A percentile compares a stretch with the other conserved stretches of the same genome.
Evolutionary conservation across 2,113 vertebrate species (phyloP).

Genomic region (Columbina picui): DNA sequence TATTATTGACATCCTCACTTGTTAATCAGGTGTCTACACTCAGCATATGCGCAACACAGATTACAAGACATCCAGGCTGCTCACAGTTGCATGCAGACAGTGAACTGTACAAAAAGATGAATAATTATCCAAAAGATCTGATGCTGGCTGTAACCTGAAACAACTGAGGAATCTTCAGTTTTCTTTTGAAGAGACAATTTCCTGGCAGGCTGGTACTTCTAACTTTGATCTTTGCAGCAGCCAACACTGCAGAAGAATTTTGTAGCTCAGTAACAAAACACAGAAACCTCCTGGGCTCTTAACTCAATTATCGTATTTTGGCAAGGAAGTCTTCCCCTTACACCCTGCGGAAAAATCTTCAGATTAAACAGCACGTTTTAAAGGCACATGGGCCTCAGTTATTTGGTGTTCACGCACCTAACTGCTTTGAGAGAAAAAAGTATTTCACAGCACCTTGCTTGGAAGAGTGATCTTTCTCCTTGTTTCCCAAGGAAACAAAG

Average conservation of each 20-base stretch:
- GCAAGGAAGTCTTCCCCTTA: slow-evolving; percentile 18
- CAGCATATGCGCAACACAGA: background rate
- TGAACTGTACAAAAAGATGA: background rate
- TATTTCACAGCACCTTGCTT: background rate
- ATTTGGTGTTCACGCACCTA: background rate
- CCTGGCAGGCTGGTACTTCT: slow-evolving; percentile 4
- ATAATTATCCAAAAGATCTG: background rate
- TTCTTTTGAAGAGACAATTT: slow-evolving; percentile 32
- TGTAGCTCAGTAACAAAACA: slow-evolving; percentile 48
- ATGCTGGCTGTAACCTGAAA: slow-evolving; percentile 24
- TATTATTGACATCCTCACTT: background rate
- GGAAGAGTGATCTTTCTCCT: background rate
- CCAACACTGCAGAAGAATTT: slow-evolving; percentile 21
- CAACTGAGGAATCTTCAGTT: background rate
- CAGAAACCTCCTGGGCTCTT: slow-evolving; percentile 30
- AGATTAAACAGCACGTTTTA: slow-evolving; percentile 23
- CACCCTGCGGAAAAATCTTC: slow-evolving; percentile 22
- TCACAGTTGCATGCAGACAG: background rate
- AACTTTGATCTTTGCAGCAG: slow-evolving; percentile 35
- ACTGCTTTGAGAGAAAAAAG: background rate
- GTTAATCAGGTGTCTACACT: background rate
- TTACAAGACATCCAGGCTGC: background rate
- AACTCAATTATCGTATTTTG: slow-evolving; percentile 50
- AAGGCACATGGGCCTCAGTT: background rate
- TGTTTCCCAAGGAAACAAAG: background rate